Percentiles rank a stretch among this genome's conserved stretches.
phyloP scores from a whole-genome alignment of 2,888 invertebrate genomes.

The Notodonta dromedarius region DNA sequence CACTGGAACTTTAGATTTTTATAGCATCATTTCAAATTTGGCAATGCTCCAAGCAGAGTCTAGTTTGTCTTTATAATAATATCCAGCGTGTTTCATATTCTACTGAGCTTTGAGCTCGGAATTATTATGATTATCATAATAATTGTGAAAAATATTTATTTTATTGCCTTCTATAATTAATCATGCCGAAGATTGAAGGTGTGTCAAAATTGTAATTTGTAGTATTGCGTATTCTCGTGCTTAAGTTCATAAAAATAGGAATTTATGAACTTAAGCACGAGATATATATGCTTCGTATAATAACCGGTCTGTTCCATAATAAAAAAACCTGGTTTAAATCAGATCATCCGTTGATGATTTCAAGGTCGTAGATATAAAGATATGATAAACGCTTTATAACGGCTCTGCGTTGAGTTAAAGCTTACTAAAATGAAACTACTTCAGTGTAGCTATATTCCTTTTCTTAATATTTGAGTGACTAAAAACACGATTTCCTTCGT shows the following conservation, averaged over 20 bases:
- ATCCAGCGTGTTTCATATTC: slow-evolving; percentile 58
- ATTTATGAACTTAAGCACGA: too few relatives aligned
- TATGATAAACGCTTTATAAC: too few relatives aligned
- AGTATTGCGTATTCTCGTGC: too few relatives aligned
- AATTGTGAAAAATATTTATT: background rate
- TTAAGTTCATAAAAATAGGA: too few relatives aligned
- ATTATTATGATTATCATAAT: background rate
- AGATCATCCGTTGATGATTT: too few relatives aligned
- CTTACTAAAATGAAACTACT: too few relatives aligned
- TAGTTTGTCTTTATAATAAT: slow-evolving; percentile 57
- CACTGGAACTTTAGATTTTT: slow-evolving; percentile 73
- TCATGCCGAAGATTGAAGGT: background rate
- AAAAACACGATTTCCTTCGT: slow-evolving; percentile 7
- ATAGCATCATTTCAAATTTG: slow-evolving; percentile 73
- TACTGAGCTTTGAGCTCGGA: slow-evolving; percentile 20
- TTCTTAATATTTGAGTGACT: background rate
- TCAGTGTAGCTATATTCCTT: slow-evolving; percentile 8
- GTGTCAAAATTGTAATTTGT: slow-evolving; percentile 20
- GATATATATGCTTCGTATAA: too few relatives aligned
- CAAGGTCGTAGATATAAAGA: too few relatives aligned
- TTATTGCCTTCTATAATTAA: slow-evolving; percentile 1
- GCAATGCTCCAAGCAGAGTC: slow-evolving; percentile 66
- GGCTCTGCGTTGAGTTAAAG: background rate
- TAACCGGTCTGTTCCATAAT: too few relatives aligned
- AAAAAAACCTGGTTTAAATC: too few relatives aligned